Conservation (phyloP, 2,113 vertebrate genomes). For the Rousettus leschenaultii region DNA sequence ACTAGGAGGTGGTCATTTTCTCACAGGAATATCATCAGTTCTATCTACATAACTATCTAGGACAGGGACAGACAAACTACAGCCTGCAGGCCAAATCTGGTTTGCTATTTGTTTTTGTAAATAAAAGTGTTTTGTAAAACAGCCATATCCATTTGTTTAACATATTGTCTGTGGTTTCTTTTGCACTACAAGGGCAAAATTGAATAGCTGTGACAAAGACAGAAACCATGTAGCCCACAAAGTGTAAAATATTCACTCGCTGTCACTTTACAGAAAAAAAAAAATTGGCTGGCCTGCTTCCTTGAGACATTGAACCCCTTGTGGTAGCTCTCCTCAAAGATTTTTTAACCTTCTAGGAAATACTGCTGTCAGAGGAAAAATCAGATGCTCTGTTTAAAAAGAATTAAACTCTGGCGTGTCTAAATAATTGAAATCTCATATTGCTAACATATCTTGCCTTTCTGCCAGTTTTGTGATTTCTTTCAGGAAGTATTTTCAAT, state of each 20-base stretch:
- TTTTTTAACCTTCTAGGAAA: conserved; percentile 39
- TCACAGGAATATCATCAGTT: neutral
- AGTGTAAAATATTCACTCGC: conserved; percentile 30
- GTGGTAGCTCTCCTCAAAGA: neutral
- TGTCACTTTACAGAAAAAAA: neutral
- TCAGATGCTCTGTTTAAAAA: conserved; percentile 48
- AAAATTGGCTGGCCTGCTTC: neutral
- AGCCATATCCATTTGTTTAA: neutral
- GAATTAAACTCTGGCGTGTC: conserved; percentile 10
- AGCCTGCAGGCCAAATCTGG: neutral
- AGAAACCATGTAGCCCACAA: neutral
- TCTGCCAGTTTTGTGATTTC: conserved; percentile 21
- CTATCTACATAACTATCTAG: neutral
- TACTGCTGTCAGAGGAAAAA: conserved; percentile 14
- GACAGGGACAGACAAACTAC: neutral
- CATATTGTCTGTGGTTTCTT: neutral
- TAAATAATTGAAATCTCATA: conserved; percentile 35
- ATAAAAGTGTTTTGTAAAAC: conserved; percentile 50
- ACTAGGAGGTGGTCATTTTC: neutral
- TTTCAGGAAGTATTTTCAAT: conserved; percentile 45
- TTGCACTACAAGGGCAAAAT: neutral
- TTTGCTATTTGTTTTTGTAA: neutral
- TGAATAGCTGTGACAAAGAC: neutral
- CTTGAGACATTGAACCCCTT: neutral
- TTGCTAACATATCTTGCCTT: neutral